Evolutionary conservation across 2,113 vertebrate species (phyloP).

Genomic region (Notothenia rossii): DNA sequence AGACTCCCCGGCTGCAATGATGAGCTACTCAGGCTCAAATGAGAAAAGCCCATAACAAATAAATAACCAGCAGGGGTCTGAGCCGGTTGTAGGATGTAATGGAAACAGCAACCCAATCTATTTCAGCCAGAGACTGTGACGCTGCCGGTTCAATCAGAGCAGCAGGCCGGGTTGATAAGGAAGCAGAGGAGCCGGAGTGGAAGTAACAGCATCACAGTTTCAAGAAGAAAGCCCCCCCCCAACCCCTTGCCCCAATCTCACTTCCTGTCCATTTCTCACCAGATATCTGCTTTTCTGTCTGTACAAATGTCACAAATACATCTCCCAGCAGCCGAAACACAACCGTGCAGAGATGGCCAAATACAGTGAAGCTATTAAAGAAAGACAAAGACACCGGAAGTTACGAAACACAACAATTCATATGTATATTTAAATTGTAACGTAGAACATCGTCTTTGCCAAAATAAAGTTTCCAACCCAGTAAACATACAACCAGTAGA

Average conservation of each 20-base stretch:
- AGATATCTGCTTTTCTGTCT: constrained; percentile 25
- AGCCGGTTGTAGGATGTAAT: constrained; percentile 46
- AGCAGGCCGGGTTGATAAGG: constrained; percentile 46
- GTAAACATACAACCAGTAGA: too few relatives aligned
- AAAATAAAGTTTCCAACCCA: too few relatives aligned
- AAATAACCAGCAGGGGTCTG: constrained; percentile 70
- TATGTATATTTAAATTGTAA: too few relatives aligned
- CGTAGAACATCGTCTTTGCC: background rate
- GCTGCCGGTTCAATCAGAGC: constrained; percentile 54
- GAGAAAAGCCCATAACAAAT: constrained; percentile 75
- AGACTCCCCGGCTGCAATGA: constrained; percentile 56
- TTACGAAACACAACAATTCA: background rate
- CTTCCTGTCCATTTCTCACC: constrained; percentile 33
- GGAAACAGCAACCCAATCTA: constrained; percentile 65
- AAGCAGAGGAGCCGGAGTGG: constrained; percentile 26
- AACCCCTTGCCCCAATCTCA: constrained; percentile 10
- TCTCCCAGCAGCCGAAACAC: constrained; percentile 22
- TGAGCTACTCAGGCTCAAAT: constrained; percentile 72
- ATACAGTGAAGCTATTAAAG: constrained; percentile 10
- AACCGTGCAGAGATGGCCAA: background rate
- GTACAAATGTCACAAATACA: constrained; percentile 38
- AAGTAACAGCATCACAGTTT: constrained; percentile 42
- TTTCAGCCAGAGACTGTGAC: constrained; percentile 53
- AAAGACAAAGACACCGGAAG: background rate
- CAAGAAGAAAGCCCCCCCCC: background rate